phyloP scores from a whole-genome alignment of 2,797 vertebrate genomes.

The Rhinogobio ventralis region DNA sequence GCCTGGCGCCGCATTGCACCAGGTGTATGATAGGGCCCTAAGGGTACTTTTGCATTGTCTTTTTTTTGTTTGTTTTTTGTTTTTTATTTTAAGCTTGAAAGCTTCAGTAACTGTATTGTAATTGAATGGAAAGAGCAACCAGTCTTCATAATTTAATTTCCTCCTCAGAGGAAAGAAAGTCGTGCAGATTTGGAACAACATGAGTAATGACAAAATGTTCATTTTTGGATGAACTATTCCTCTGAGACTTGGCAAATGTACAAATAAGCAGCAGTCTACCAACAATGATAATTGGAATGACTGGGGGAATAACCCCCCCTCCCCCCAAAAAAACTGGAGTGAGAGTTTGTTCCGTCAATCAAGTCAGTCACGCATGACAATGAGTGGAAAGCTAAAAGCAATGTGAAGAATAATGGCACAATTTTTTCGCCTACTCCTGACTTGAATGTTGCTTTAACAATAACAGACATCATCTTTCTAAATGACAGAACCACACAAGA shows the following conservation, averaged over 20 bases:
- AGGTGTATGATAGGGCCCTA: too few species aligned
- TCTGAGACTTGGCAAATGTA: conserved; percentile 27
- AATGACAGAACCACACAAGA: conserved; percentile 61
- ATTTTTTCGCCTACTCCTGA: conserved; percentile 19
- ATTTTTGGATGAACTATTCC: not conserved
- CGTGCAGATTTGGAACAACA: conserved; percentile 7
- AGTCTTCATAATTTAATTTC: not conserved
- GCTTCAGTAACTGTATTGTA: not conserved
- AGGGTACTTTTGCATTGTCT: not conserved
- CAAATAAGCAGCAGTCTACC: conserved; percentile 18
- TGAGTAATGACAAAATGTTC: not conserved
- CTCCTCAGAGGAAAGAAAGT: not conserved
- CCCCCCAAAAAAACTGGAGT: not conserved
- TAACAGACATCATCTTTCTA: conserved; percentile 68
- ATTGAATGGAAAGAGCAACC: conserved; percentile 4
- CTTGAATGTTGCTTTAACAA: conserved; percentile 32
- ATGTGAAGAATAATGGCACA: not conserved
- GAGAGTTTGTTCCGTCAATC: conserved; percentile 10
- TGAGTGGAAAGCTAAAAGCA: conserved; percentile 19
- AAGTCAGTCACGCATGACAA: not conserved
- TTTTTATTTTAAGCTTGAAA: not conserved
- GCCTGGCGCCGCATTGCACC: too few species aligned
- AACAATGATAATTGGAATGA: conserved; percentile 21
- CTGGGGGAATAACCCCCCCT: not conserved
- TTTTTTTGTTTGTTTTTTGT: not conserved